Evolutionary conservation across 2,888 invertebrate genomes (phyloP).

Genomic region (Dichetophora obliterata): DNA sequence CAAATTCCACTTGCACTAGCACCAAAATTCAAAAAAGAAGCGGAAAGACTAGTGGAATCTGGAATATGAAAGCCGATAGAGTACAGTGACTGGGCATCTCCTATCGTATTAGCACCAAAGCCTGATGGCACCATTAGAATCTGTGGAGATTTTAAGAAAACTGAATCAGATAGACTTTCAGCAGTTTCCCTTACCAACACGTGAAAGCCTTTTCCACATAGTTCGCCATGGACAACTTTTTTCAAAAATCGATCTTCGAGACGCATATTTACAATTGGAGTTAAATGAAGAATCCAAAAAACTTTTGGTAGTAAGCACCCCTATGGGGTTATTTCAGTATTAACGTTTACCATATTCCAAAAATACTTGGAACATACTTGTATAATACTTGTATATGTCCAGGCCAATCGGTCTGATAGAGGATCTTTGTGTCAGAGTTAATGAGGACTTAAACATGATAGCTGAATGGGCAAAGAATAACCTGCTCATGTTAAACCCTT

Average conservation of each 20-base stretch:
- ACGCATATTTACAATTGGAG: too few species aligned
- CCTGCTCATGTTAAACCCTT: too few species aligned
- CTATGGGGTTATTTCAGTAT: slow-evolving; percentile 60
- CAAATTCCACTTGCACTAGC: background rate
- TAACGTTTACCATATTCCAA: slow-evolving; percentile 55
- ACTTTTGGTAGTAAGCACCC: slow-evolving; percentile 60
- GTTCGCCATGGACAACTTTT: slow-evolving; percentile 34
- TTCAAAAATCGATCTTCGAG: too few species aligned
- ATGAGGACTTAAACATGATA: too few species aligned
- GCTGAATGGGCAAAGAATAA: too few species aligned
- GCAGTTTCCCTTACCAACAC: slow-evolving; percentile 51
- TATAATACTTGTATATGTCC: too few species aligned
- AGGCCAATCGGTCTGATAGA: too few species aligned
- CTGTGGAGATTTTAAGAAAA: background rate
- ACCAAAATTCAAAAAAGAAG: too few species aligned
- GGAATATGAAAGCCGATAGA: slow-evolving; percentile 4
- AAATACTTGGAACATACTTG: slow-evolving; percentile 57
- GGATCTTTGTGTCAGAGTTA: too few species aligned
- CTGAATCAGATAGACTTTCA: slow-evolving; percentile 50
- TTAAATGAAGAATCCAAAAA: slow-evolving; percentile 56
- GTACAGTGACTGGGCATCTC: slow-evolving; percentile 59
- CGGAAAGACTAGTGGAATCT: too few species aligned
- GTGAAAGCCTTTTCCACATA: slow-evolving; percentile 49
- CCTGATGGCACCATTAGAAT: slow-evolving; percentile 48
- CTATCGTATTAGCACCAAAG: slow-evolving; percentile 57